A percentile compares a stretch with the other conserved stretches of the same genome.
Conservation (phyloP, 2,888 invertebrate genomes). For the Pseudanteris insignis region DNA sequence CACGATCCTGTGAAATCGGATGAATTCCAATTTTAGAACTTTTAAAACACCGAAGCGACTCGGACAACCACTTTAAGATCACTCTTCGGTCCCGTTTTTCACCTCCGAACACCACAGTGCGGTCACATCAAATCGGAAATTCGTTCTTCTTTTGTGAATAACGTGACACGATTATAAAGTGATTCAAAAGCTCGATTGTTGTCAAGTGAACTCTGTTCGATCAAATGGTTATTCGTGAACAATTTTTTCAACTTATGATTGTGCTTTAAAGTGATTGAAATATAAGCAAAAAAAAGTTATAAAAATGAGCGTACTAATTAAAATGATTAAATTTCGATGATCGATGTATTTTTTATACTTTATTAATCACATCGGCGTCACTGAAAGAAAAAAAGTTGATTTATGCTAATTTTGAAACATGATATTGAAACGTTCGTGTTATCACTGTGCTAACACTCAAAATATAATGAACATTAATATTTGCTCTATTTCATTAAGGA, state of each 20-base stretch:
- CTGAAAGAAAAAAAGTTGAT: too few relatives aligned
- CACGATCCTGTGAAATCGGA: conserved; percentile 6
- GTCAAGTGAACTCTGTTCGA: conserved; percentile 11
- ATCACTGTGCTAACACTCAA: too few relatives aligned
- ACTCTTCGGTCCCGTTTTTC: conserved; percentile 8
- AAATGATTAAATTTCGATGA: too few relatives aligned
- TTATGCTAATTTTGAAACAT: too few relatives aligned
- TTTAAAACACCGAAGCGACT: conserved; percentile 19
- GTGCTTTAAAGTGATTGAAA: too few relatives aligned
- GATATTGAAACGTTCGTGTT: too few relatives aligned
- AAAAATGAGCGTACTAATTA: too few relatives aligned
- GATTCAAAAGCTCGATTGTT: conserved; percentile 17
- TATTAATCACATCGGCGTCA: too few relatives aligned
- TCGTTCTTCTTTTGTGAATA: conserved; percentile 26
- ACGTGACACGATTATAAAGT: conserved; percentile 29
- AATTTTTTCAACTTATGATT: conserved; percentile 3
- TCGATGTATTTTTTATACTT: too few relatives aligned
- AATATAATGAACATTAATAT: too few relatives aligned
- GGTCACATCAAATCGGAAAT: conserved; percentile 33
- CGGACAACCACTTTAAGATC: conserved; percentile 10
- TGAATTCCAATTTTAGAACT: conserved; percentile 26
- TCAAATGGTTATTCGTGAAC: conserved; percentile 10
- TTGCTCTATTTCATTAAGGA: neutral
- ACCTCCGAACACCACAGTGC: conserved; percentile 18
- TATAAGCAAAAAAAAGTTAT: too few relatives aligned